Percentiles rank a stretch among this genome's conserved stretches.
phyloP scores from a whole-genome alignment of 2,797 vertebrate species.

The Danio albolineatus region DNA sequence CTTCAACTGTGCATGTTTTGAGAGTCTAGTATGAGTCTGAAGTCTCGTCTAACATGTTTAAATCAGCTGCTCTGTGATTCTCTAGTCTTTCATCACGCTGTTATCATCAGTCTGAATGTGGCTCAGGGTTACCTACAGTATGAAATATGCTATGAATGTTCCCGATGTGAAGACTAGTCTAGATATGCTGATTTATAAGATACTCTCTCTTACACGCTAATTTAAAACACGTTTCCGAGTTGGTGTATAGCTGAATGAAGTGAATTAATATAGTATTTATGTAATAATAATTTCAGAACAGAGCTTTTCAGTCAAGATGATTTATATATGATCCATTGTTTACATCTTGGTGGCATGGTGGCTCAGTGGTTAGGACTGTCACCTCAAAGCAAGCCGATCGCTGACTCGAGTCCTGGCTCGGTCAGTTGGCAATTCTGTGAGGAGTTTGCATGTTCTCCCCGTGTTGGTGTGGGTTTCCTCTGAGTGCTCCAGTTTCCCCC shows the following conservation, averaged over 20 bases:
- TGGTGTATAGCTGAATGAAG: too few relatives aligned
- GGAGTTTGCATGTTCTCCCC: too few relatives aligned
- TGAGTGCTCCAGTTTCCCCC: too few relatives aligned
- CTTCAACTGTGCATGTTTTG: background rate
- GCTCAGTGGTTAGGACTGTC: too few relatives aligned
- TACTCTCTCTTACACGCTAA: background rate
- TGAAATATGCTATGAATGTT: background rate
- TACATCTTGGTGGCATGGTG: too few relatives aligned
- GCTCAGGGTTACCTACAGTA: background rate
- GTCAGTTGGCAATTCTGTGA: too few relatives aligned
- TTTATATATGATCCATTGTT: background rate
- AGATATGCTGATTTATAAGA: background rate
- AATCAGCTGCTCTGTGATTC: background rate
- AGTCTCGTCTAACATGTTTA: background rate
- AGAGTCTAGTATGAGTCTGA: background rate
- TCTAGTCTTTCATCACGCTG: slow-evolving; percentile 1
- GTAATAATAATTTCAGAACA: too few relatives aligned
- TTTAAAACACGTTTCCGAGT: too few relatives aligned
- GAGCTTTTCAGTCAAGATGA: background rate
- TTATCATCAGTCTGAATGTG: slow-evolving; percentile 29
- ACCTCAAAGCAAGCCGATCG: too few relatives aligned
- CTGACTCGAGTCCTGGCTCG: too few relatives aligned
- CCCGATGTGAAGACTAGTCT: background rate
- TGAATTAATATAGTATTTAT: too few relatives aligned
- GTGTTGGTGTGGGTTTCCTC: too few relatives aligned